Evolutionary conservation across 2,113 vertebrate species (phyloP).

Genomic region (Gymnarchus niloticus): DNA sequence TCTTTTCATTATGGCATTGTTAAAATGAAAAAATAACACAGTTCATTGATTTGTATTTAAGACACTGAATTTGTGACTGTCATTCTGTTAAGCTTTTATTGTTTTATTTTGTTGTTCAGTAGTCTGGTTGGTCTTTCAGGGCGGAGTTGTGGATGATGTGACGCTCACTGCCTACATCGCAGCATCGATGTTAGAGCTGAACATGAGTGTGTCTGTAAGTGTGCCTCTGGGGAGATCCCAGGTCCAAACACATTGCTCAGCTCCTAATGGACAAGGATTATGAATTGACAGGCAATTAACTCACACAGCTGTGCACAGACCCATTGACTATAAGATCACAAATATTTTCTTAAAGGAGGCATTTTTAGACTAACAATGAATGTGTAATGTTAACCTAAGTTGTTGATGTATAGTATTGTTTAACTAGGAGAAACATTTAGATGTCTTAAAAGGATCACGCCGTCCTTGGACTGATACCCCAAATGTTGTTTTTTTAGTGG

Average conservation of each 20-base stretch:
- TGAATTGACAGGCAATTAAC: neutral
- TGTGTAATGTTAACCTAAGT: neutral
- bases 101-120: neutral
- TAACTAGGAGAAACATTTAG: neutral
- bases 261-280: neutral
- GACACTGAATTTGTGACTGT: neutral
- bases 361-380: neutral
- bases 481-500: neutral
- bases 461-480: neutral
- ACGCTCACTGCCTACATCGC: slow-evolving; percentile 69
- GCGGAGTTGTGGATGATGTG: slow-evolving; percentile 67
- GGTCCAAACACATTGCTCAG: too few species aligned
- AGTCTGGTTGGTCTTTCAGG: slow-evolving; percentile 48
- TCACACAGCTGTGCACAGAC: neutral
- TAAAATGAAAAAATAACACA: neutral
- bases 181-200: slow-evolving; percentile 62
- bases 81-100: neutral
- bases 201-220: slow-evolving; percentile 46
- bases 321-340: neutral
- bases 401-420: neutral
- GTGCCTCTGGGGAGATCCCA: neutral
- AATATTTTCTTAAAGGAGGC: neutral
- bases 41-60: neutral
- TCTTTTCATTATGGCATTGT: too few species aligned
- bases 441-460: neutral